Base-by-base conservation (phyloP, 2,888 invertebrate species). In the Nysson spinosus region DNA sequence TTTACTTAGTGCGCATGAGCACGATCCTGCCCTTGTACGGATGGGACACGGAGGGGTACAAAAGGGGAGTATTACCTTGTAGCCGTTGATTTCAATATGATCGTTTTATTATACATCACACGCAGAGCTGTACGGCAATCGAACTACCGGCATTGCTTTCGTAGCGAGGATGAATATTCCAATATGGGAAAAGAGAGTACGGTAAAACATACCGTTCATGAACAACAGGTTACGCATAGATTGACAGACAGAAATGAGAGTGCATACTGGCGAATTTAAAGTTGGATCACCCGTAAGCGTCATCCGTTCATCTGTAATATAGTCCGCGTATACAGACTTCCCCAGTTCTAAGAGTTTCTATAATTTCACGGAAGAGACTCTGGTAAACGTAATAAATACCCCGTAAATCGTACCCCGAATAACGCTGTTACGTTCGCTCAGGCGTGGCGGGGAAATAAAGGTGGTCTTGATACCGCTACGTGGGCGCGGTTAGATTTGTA, bases 401-500 rank as follows among this genome's bases (percentile, higher is more conserved):
- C 47, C 40, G 51, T 67, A 55, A 56, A 69, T 24, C 69, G 49
- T 14, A 47, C n/a, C n/a, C n/a, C n/a, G 49, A 49, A 55, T 64
- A 57, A 55, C 55, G 60, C 26, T 61, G 52, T 67, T 61, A 65
- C 69, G 68, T 34, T 65, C 71, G 70, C 67, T 77, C 68, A 77
- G 72, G 76, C 79, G 74, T 79, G 65, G 63, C 71, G 52, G 37
- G 72, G 71, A 69, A 54, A 71, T 54, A 69, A 62, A 68, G 72
- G 71, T 63, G 77, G 78, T 74, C 79, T 73, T 77, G 82, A 80
- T 83, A 78, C 83, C 84, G 83, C 83, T 83, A 83, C 78, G 82
- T 80, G 80, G 82, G 82, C 80, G 83, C 82, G 83, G 81, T 77
- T 80, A 73, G 78, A 79, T 82, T 80, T 77, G 78, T 75, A 80